Evolutionary conservation across 2,888 invertebrate genomes (phyloP), one percentile per base, ranked within the genome.

Genomic region (Globia sparganii): DNA sequence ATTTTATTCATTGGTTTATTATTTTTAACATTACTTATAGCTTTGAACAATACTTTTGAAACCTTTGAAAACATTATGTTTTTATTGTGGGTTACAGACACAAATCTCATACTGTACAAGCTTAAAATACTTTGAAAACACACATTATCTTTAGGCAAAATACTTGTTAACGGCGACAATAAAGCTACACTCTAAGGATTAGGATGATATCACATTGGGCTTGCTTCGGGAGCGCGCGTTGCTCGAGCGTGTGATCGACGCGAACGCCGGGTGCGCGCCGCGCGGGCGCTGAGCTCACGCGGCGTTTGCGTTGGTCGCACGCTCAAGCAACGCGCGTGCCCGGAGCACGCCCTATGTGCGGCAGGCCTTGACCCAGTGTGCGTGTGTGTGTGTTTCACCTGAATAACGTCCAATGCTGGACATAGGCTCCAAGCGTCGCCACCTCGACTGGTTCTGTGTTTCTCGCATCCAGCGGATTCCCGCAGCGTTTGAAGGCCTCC

Each of bases 1-100:
- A 59, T 21, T 43, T 18, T 31, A n/a, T n/a, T 59, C 34, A 31
- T 43, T 25, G 6, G 18, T 72, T 72, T 66, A 66, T 66, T 72
- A 8, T 0, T 53, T 53, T 43, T 15, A 53, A 37, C 15, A 76
- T 21, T 31, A 58, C 28, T 28, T 28, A 18, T n/a, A 49, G 18
- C n/a, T 37, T 64, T 56, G 9, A 56, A 37, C 28, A 64, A 34
- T 53, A 28, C 15, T 25, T 67, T 28, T 46, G 15, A 31, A 67
- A n/a, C 37, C 13, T 74, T 37, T 37, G 34, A 21, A 46, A 67
- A 34, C 6, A 28, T 28, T 43, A 43, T n/a, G 9, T 28, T 25
- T 65, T 53, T 18, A 18, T 28, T 28, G 49, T 53, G 11, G 28
- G 11, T 66, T n/a, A 25, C 25, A 31, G 6, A 21, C 25, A 28